Conservation (phyloP, 2,113 vertebrate species). For the Otolemur garnettii region DNA sequence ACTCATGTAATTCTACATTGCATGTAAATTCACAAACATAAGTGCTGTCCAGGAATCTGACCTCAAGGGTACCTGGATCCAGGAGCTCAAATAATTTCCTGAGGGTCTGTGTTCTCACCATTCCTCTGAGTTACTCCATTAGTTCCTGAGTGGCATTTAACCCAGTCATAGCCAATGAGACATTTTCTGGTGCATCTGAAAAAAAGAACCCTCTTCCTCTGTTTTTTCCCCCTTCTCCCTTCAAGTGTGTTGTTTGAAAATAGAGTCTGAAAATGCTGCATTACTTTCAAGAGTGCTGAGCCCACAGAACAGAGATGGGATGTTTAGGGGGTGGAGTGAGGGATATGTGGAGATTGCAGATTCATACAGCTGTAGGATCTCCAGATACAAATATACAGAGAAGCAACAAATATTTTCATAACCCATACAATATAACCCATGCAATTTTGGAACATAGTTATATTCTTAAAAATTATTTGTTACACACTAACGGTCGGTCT, state of each 20-base stretch:
- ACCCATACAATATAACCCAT: fast-evolving
- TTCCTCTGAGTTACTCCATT: neutral
- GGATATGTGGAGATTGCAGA: neutral
- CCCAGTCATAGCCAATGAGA: no score
- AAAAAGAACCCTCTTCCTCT: neutral
- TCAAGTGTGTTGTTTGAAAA: neutral
- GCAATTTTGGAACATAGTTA: neutral
- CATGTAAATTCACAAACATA: neutral
- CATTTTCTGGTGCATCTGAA: neutral
- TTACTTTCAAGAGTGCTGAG: no score
- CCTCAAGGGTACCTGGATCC: neutral
- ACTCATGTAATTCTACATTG: no score
- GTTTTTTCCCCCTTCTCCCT: neutral
- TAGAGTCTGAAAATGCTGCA: no score
- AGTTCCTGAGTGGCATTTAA: neutral
- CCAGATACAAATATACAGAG: no score
- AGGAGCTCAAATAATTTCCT: neutral
- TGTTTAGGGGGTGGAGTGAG: fast-evolving
- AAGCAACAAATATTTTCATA: neutral
- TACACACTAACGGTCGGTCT: no score
- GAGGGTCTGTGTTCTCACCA: neutral
- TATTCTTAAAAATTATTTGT: neutral
- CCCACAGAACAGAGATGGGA: no score
- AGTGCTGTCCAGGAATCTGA: no score
- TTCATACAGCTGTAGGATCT: neutral